Evolutionary conservation across 2,113 vertebrate genomes (phyloP).

Genomic region (Anser brachyrhynchus): DNA sequence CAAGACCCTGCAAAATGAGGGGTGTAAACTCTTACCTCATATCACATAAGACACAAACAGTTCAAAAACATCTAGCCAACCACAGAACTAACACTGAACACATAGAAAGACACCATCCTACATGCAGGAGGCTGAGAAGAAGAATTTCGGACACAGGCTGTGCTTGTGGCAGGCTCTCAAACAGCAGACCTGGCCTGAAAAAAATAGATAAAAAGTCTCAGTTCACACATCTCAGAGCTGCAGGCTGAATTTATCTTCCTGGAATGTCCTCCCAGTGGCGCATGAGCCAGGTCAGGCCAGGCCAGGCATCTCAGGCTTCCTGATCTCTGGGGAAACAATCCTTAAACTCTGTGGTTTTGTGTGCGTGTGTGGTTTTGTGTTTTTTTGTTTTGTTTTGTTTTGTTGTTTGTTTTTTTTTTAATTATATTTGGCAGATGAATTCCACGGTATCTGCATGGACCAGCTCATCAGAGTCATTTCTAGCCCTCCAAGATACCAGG

Average conservation of each 20-base stretch:
- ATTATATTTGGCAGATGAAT: background rate
- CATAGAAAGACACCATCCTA: accelerated
- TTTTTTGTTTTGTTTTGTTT: background rate
- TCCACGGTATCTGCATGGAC: background rate
- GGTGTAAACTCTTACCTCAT: background rate
- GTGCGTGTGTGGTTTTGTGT: too few relatives aligned
- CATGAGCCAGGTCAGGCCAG: background rate
- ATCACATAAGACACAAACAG: accelerated
- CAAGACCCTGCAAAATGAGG: background rate
- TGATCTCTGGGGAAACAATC: background rate
- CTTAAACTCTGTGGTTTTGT: background rate
- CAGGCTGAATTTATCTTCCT: background rate
- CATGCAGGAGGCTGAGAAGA: background rate
- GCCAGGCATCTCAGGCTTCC: background rate
- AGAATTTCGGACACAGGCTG: background rate
- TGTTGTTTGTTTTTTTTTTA: background rate
- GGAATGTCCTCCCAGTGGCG: background rate
- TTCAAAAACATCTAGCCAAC: background rate
- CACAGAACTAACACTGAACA: background rate
- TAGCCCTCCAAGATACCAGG: background rate
- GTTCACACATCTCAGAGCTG: background rate
- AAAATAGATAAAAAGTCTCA: background rate
- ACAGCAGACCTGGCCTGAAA: background rate
- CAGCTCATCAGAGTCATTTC: background rate
- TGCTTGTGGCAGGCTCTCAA: background rate